Evolutionary conservation across 2,888 invertebrate genomes (phyloP).

Genomic region (Pyrgus malvae): DNA sequence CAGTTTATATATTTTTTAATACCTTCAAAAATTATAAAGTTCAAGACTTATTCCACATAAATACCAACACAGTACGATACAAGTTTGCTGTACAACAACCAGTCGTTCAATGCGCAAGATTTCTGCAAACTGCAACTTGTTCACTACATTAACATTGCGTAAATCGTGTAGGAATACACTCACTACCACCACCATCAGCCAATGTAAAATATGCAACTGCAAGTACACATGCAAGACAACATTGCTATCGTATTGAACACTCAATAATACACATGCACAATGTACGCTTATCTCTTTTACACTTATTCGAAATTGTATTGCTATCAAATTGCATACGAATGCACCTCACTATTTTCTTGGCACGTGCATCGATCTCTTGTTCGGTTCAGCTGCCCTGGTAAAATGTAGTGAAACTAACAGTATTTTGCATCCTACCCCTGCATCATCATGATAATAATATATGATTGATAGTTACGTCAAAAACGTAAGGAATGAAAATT

Average conservation of each 20-base stretch:
- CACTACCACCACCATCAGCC: slow-evolving; percentile 41
- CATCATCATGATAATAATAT: too few species aligned
- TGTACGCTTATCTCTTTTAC: slow-evolving; percentile 56
- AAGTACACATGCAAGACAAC: slow-evolving; percentile 47
- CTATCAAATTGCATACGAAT: slow-evolving; percentile 62
- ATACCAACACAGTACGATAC: not conserved
- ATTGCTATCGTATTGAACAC: slow-evolving; percentile 46
- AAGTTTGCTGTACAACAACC: slow-evolving; percentile 2
- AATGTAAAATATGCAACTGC: slow-evolving; percentile 47
- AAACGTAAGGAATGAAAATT: too few species aligned
- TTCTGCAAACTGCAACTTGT: slow-evolving; percentile 19
- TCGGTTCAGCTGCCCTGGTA: slow-evolving; percentile 62
- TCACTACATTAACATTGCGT: slow-evolving; percentile 14
- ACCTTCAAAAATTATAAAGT: too few species aligned
- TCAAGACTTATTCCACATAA: too few species aligned
- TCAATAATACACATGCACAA: slow-evolving; percentile 47
- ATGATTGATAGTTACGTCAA: too few species aligned
- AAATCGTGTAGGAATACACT: slow-evolving; percentile 32
- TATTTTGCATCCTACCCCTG: too few species aligned
- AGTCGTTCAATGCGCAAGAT: slow-evolving; percentile 20
- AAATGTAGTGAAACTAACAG: slow-evolving; percentile 56
- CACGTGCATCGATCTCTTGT: slow-evolving; percentile 54
- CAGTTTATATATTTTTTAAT: too few species aligned
- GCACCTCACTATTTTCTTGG: slow-evolving; percentile 59
- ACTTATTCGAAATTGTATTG: slow-evolving; percentile 44